Evolutionary conservation across 2,113 vertebrate genomes (phyloP), one percentile per base, ranked within the genome.

Genomic region (Gnathonemus echidnorhynchus): DNA sequence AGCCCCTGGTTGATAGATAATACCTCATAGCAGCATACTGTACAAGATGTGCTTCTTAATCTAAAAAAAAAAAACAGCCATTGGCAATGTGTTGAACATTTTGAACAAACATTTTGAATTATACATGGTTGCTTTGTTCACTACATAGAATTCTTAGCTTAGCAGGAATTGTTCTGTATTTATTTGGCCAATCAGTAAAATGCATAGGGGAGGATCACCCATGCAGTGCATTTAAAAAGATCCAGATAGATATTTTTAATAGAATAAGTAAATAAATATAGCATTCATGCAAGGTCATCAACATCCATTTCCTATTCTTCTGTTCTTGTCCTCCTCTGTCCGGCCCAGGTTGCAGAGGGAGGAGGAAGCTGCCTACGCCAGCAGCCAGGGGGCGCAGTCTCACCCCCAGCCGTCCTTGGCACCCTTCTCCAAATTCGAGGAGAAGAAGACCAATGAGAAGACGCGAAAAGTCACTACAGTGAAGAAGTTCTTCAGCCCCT

Each of bases 361-460:
- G 89, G 98, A 99, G 91, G 98, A 99, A 80, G 98, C 97, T 9
- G 98, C 98, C 0, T 99, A 97, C 89, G 98, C 97, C 94, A 98
- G 97, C 85, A 98, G 95, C 87, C 98, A 99, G 39, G 96, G 96
- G 5, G 94, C 94, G 27, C 97, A 97, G 62, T 95, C 97, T 5
- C 96, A 96, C 0, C 95, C 96, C 4, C 97, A 96, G 1, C 95
- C 96, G 9, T 93, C 95, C 1, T 96, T 98, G 0, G 95, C 97
- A 46, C 96, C 97, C 8, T 99, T 99, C 91, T 98, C 98, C 48
- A 99, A 99, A 93, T 99, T 99, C 87, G 98, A 99, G 93, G 98
- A 99, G 92, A 99, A 99, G 96, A 99, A 99, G 93, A 99, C 97
- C 91, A 99, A 98, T 0, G 98, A 99, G 94, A 99, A 99, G 92